Evolutionary conservation across 2,797 vertebrate species (phyloP), one percentile per base, ranked within the genome.

Genomic region (Macroramphosus scolopax): DNA sequence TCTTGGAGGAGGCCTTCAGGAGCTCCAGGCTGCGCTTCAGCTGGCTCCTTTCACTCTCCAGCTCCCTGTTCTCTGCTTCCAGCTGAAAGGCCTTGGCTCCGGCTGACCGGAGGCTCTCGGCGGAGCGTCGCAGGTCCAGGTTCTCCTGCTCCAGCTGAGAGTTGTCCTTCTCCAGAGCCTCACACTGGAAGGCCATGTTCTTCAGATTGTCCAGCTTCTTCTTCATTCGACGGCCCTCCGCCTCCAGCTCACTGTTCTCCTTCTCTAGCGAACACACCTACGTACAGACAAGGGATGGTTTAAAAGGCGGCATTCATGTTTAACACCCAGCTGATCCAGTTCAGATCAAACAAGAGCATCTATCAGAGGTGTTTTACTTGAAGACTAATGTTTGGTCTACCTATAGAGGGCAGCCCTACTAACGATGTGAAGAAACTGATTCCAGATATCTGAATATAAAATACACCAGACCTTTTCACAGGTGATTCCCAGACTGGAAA

Each of bases 131-230:
- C 1, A 98, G 77, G 56, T 94, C 92, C 58, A 98, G 84, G 75
- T 99, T 99, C 76, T 99, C 96, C 17, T 94, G 89, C 24, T 98
- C 96, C 5, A 99, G 91, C 75, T 98, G 95, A 1, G 87, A 63
- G 72, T 95, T 98, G 65, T 98, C 97, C 80, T 97, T 98, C 73
- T 97, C 94, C 43, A 97, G 75, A 15, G 92, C 93, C 75, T 98
- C 95, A 53, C 98, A 80, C 26, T 98, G 96, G 84, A 94, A 93
- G 39, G 89, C 88, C 52, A 93, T 88, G 54, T 92, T 97, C 87
- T 95, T 95, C 46, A 97, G 80, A 11, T 86, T 65, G 44, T 97
- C 95, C 51, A 95, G 77, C 41, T 92, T 92, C 84, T 98, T 99
- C 83, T 94, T 97, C 25, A 96, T 85, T 54, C 92, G 93, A 32